These are phyloP conservation scores for Esox lucius DNA, from an alignment of 2,797 vertebrate genomes.

Conservation along the genomic window DNA sequence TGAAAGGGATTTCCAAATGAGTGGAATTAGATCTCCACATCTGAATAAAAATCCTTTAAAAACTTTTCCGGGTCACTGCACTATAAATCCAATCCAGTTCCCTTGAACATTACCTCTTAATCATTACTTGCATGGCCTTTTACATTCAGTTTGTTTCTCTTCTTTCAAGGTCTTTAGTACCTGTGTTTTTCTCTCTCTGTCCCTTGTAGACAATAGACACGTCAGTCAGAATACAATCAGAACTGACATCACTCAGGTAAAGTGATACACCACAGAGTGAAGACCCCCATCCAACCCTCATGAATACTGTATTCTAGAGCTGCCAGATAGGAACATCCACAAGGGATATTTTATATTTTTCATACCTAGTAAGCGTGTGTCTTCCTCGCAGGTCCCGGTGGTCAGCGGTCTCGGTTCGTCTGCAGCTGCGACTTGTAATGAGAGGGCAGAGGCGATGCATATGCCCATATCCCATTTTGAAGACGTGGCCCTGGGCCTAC, in stretches of 20 bases:
- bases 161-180: not conserved
- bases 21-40: not conserved
- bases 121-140: not conserved
- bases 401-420: conserved; percentile 76
- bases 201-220: conserved; percentile 41
- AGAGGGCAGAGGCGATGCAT: conserved; percentile 80
- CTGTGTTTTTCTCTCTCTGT: not conserved
- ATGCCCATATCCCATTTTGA: conserved; percentile 77
- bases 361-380: not conserved
- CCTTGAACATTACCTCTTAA: not conserved
- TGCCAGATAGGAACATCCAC: too few relatives aligned
- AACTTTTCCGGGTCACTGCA: not conserved
- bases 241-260: conserved; percentile 72
- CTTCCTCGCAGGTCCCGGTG: conserved; percentile 75
- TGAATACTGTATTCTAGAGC: not conserved
- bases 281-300: not conserved
- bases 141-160: too few relatives aligned
- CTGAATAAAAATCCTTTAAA: not conserved
- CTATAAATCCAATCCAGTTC: not conserved
- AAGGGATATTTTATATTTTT: too few relatives aligned
- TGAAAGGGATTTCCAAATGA: not conserved
- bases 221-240: conserved; percentile 49
- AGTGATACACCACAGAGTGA: not conserved
- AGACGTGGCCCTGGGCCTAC: conserved; percentile 68
- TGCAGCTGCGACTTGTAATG: conserved; percentile 69